Base-by-base conservation (phyloP, 2,888 invertebrate genomes). In the Agrotis clavis region DNA sequence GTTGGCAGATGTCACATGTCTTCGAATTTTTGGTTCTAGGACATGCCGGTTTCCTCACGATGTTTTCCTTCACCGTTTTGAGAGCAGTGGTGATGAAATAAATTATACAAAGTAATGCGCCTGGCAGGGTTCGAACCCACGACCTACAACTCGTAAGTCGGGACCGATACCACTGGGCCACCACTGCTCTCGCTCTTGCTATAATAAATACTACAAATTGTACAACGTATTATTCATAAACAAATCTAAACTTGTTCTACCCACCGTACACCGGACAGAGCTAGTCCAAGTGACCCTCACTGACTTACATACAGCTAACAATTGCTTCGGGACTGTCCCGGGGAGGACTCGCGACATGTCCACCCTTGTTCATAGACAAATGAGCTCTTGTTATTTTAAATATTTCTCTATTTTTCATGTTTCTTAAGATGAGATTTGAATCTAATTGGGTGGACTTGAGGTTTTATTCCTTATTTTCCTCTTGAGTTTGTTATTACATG, bases 201-300 rank as follows among this genome's bases (percentile, higher is more conserved):
- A n/a, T n/a, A n/a, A n/a, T n/a, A n/a, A n/a, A n/a, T n/a, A n/a
- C n/a, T n/a, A n/a, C n/a, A n/a, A 16, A 18, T 1, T n/a, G 2
- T 7, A 14, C 9, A 54, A 47, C 25, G 25, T 2, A 72, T 13
- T 21, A 16, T 18, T 56, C 18, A n/a, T 14, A 45, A 41, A 35
- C 41, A 6, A 45, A n/a, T 30, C 13, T 50, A n/a, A 59, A 88
- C 86, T 84, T 90, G 77, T 88, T 82, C 57, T 72, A 79, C 60
- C 4, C 81, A 77, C 71, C 89, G 91, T 92, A 92, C 88, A 71
- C 66, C 79, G 87, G 88, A 87, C 88, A 85, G 74, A 81, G 81
- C 72, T 74, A 72, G 76, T 84, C 84, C 79, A 79, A 83, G 87
- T 83, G 86, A 86, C 86, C 85, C 83, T 83, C 76, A 61, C 77